Conservation (phyloP, 2,888 invertebrate species). For the Phaedon cochleariae region DNA sequence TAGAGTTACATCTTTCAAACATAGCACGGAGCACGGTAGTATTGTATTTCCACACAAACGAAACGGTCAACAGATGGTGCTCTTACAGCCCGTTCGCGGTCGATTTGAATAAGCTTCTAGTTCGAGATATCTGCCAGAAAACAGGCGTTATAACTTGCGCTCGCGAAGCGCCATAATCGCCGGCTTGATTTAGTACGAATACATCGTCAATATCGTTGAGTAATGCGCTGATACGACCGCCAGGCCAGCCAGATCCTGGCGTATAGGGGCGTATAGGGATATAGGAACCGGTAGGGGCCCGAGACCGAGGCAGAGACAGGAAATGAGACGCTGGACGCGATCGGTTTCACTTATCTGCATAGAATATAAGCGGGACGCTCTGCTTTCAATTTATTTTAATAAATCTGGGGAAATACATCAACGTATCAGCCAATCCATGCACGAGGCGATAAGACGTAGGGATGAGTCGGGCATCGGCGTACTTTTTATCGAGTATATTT, state of each 20-base stretch:
- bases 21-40: too few species aligned
- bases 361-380: slow-evolving; percentile 55
- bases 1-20: too few species aligned
- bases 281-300: slow-evolving; percentile 19
- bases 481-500: neutral
- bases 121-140: slow-evolving; percentile 30
- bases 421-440: slow-evolving; percentile 59
- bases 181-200: slow-evolving; percentile 40
- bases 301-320: slow-evolving; percentile 42
- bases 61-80: too few species aligned
- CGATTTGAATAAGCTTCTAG: neutral
- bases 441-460: slow-evolving; percentile 45
- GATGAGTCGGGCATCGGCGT: slow-evolving; percentile 6
- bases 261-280: slow-evolving; percentile 20
- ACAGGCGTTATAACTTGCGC: slow-evolving; percentile 35
- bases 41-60: too few species aligned
- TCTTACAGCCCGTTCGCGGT: neutral
- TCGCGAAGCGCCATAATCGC: too few species aligned
- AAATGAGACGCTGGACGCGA: slow-evolving; percentile 56
- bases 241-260: slow-evolving; percentile 31
- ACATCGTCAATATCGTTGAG: slow-evolving; percentile 38
- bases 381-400: slow-evolving; percentile 64
- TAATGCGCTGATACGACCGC: slow-evolving; percentile 36
- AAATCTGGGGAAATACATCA: slow-evolving; percentile 62
- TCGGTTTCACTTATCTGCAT: slow-evolving; percentile 54